Evolutionary conservation across 53 echinoderm and acorn worm species (phyloP).

Genomic region (Henricia sp.): DNA sequence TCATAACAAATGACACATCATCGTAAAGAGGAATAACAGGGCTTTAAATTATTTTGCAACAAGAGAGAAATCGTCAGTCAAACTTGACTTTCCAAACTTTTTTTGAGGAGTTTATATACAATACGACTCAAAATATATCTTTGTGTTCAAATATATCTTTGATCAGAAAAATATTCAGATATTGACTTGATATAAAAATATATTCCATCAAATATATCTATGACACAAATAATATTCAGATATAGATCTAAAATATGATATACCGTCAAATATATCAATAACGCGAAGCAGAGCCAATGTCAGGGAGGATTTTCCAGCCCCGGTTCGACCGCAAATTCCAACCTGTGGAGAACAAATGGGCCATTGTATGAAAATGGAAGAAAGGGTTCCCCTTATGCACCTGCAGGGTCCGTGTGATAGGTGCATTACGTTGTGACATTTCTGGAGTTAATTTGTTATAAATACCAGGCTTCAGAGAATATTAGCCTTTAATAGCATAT

Average conservation of each 20-base stretch:
- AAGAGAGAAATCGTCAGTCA: too few species aligned
- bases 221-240: not conserved
- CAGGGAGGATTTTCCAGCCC: conserved; percentile 80
- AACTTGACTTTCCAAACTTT: too few species aligned
- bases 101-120: not conserved
- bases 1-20: too few species aligned
- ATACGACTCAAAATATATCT: not conserved
- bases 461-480: not conserved
- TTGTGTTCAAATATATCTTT: not conserved
- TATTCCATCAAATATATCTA: not conserved
- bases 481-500: not conserved
- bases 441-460: too few species aligned
- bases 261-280: conserved; percentile 76
- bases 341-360: conserved; percentile 46
- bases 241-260: not conserved
- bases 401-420: not conserved
- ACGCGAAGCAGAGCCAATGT: conserved; percentile 68
- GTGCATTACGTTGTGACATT: too few species aligned
- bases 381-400: not conserved
- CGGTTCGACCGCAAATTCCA: conserved; percentile 79
- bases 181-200: not conserved
- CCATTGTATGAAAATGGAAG: not conserved
- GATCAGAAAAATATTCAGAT: not conserved
- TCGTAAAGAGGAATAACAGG: too few species aligned
- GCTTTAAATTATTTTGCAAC: too few species aligned